A percentile compares a stretch with the other conserved stretches of the same genome.
Evolutionary conservation across 2,797 vertebrate species (phyloP).

Genomic region (Etheostoma nigrum): DNA sequence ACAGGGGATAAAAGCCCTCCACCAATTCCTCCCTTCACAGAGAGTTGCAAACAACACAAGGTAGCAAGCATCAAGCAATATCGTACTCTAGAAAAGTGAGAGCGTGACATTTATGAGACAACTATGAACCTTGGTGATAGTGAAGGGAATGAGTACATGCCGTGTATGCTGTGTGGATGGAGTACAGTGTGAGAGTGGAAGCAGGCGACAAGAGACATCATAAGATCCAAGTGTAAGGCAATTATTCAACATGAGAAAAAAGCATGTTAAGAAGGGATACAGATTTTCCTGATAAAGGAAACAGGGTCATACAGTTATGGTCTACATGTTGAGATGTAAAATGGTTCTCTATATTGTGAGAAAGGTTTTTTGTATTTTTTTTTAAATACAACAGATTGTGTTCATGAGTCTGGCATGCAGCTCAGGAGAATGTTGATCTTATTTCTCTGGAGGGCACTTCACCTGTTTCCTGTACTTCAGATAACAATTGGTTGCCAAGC

Average conservation of each 20-base stretch:
- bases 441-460: constrained; percentile 41
- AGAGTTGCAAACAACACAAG: constrained; percentile 56
- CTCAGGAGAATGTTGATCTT: constrained; percentile 40
- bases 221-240: constrained; percentile 48
- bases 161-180: constrained; percentile 25
- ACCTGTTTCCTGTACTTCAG: constrained; percentile 56
- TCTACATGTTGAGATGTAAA: constrained; percentile 60
- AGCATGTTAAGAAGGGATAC: constrained; percentile 22
- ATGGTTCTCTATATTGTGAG: constrained; percentile 54
- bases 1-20: not conserved
- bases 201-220: constrained; percentile 46
- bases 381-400: constrained; percentile 52
- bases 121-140: constrained; percentile 50
- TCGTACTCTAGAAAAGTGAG: constrained; percentile 53
- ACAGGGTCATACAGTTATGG: constrained; percentile 40
- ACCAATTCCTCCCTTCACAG: constrained; percentile 13
- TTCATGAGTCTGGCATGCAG: constrained; percentile 54
- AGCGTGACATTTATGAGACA: constrained; percentile 70
- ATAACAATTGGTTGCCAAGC: constrained; percentile 51
- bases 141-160: constrained; percentile 36
- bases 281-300: constrained; percentile 32
- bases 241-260: constrained; percentile 47
- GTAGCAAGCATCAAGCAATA: constrained; percentile 45
- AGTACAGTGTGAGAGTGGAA: constrained; percentile 49
- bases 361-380: constrained; percentile 30